Evolutionary conservation across 2,113 vertebrate species (phyloP), one percentile per base, ranked within the genome.

Genomic region (Seriola rivoliana): DNA sequence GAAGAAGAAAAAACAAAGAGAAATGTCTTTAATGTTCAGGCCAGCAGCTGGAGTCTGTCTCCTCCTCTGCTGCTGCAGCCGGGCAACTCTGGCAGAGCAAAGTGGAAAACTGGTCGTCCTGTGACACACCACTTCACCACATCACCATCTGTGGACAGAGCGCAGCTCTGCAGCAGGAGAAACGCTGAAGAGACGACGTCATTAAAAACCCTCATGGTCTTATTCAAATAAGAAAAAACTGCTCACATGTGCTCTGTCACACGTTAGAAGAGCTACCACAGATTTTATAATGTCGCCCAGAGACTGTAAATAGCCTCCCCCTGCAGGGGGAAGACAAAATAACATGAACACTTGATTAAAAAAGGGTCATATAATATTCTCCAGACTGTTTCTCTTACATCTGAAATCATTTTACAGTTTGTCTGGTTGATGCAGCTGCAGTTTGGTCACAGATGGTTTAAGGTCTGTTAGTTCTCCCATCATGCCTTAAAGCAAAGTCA

Each of bases 41-140:
- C 71, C 57, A 40, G 50, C 67, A 71, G 64, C 64, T 65, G 69
- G 55, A 75, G 25, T 10, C 3, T 11, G 50, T 46, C 50, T 57
- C 36, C 42, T 36, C 25, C 50, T 57, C 36, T 29, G n/a, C 25
- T 23, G 40, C 64, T 71, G 23, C 66, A 23, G 34, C 32, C 50
- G 54, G 46, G 19, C 29, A 63, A 59, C 52, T 40, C 16, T 85
- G 80, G 71, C 87, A 80, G 79, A 13, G 21, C 16, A 0, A 12
- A 25, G 60, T 57, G 83, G 73, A 86, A 80, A 81, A 23, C 70
- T 21, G 69, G 32, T 57, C 13, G 4, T 57, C 63, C 60, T 42
- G 23, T 5, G 60, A 73, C 59, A 69, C 65, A 42, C 70, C 70
- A 40, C 69, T n/a, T 48, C 32, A 40, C 54, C 71, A 55, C 64